A percentile compares a stretch with the other conserved stretches of the same genome.
Evolutionary conservation across 2,797 vertebrate genomes (phyloP).

Genomic region (Diplodus puntazzo): DNA sequence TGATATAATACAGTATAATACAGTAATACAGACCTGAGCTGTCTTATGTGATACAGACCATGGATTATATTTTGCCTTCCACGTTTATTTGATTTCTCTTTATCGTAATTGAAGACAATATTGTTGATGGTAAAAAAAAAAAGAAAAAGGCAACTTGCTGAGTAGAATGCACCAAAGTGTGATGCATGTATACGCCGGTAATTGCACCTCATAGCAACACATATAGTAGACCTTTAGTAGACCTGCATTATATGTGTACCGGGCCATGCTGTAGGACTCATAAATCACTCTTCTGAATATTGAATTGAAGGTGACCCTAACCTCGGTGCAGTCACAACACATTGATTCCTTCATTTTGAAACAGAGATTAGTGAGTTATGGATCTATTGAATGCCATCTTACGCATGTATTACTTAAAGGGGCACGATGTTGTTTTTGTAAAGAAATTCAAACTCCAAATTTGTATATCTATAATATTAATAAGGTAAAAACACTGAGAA

Average conservation of each 20-base stretch:
- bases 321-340: slow-evolving; percentile 13
- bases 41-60: neutral
- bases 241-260: slow-evolving; percentile 41
- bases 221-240: slow-evolving; percentile 36
- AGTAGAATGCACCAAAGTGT: neutral
- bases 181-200: slow-evolving; percentile 20
- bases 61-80: neutral
- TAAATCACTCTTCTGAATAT: slow-evolving; percentile 54
- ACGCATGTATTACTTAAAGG: neutral
- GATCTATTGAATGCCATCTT: slow-evolving; percentile 13
- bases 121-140: neutral
- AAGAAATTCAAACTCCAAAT: too few species aligned
- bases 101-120: neutral
- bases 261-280: slow-evolving; percentile 29
- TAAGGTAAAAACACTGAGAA: too few species aligned
- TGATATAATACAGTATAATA: neutral
- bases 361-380: slow-evolving; percentile 28
- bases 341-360: slow-evolving; percentile 21
- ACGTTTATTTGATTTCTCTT: neutral
- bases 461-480: too few species aligned
- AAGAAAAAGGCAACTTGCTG: neutral
- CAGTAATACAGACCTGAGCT: neutral
- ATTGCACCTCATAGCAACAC: slow-evolving; percentile 20
- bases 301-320: slow-evolving; percentile 58
- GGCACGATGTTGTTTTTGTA: too few species aligned